Conservation (phyloP, 1,140 invertebrate genomes). For the Drosophila santomea region DNA sequence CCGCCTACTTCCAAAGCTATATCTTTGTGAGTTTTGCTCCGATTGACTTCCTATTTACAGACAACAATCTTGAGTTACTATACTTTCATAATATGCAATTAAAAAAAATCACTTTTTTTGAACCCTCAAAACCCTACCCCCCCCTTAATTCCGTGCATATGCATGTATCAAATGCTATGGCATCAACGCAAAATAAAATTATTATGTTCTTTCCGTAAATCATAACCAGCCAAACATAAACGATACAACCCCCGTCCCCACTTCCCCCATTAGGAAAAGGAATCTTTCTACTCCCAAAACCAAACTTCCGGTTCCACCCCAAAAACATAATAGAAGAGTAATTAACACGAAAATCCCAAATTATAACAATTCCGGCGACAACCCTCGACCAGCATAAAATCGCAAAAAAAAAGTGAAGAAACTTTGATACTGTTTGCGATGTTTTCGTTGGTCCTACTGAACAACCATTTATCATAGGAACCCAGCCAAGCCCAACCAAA, state of each 20-base stretch:
- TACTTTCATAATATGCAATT: too few relatives aligned
- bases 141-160: too few relatives aligned
- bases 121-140: too few relatives aligned
- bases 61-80: too few relatives aligned
- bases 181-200: not conserved
- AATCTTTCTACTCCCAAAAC: conserved; percentile 19
- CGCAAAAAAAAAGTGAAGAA: conserved; percentile 27
- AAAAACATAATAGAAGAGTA: conserved; percentile 73
- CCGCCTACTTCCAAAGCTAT: too few relatives aligned
- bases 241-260: conserved; percentile 11
- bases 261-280: conserved; percentile 10
- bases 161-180: too few relatives aligned
- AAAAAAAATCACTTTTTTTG: too few relatives aligned
- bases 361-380: conserved; percentile 68
- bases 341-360: conserved; percentile 82
- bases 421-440: conserved; percentile 52
- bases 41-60: too few relatives aligned
- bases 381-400: conserved; percentile 53
- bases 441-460: conserved; percentile 48
- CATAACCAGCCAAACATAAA: not conserved
- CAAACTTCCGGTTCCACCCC: conserved; percentile 49
- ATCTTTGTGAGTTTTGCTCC: too few relatives aligned
- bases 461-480: conserved; percentile 76
- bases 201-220: conserved; percentile 1
- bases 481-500: conserved; percentile 21